Evolutionary conservation across 1,140 invertebrate genomes (phyloP), one percentile per base, ranked within the genome.

Genomic region (Neodiprion pinetum): DNA sequence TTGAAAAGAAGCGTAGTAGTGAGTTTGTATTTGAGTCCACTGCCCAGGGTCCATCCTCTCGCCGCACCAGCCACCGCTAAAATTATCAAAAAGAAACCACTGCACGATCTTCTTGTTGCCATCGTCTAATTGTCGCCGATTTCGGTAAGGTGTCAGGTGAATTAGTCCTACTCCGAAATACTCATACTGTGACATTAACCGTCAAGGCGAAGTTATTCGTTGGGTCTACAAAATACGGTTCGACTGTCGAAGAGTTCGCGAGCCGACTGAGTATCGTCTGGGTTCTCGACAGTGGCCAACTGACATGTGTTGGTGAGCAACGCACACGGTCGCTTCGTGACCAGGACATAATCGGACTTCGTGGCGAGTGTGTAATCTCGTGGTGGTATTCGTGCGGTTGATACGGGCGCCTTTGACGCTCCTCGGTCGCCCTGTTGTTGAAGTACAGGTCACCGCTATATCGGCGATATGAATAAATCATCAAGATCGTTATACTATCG

Each of bases 1-100:
- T 89, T 89, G 61, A 92, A 85, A 17, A 91, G 78, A 66, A 91
- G 85, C 4, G 88, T 90, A 3, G 88, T 89, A 40, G 84, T 85
- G 50, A 91, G 81, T 14, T 84, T 79, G 75, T 91, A 92, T 5
- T 78, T 83, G n/a, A 82, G 40, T 3, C 83, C 82, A 67, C 74
- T 83, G 65, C 84, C 88, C 65, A 80, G 50, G 11, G 82, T 74
- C 87, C 86, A 89, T 69, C 83, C 85, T 75, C 78, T 83, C 12
- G 76, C 74, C 50, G 14, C 61, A 70, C 72, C 53, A 17, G 53
- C 53, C 11, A 61, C 53, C 4, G 53, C 53, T 61, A 61, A 61
- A 61, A 61, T 61, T 61, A 61, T 61, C 11, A 61, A 61, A 61
- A 61, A 14, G 3, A 61, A 61, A 14, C 5, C 53, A 61, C 53